These are phyloP conservation scores for Ellobius talpinus DNA, from an alignment of 2,113 vertebrate genomes.

Conservation along the genomic window DNA sequence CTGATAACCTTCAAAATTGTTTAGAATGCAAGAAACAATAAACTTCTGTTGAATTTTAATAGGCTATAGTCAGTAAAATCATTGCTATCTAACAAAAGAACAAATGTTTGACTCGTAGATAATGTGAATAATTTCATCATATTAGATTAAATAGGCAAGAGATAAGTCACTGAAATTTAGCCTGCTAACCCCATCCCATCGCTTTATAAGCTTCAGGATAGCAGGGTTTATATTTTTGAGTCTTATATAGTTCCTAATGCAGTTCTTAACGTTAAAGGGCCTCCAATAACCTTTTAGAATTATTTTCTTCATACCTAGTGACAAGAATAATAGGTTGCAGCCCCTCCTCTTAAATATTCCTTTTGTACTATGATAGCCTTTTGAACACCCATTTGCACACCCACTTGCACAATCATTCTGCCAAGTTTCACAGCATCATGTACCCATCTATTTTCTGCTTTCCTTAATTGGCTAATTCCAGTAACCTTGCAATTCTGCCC, in stretches of 20 bases:
- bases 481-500: conserved; percentile 38
- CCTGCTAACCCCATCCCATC: too few species aligned
- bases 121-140: neutral
- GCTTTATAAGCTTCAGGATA: neutral
- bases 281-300: neutral
- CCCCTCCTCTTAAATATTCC: neutral
- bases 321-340: neutral
- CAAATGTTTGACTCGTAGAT: neutral
- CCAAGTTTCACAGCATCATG: conserved; percentile 19
- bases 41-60: neutral
- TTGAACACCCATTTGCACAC: neutral
- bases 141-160: neutral
- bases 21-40: neutral
- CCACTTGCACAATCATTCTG: neutral
- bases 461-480: conserved; percentile 5
- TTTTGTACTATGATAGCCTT: neutral
- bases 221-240: neutral
- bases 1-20: neutral
- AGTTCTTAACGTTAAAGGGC: neutral
- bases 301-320: neutral
- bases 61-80: neutral
- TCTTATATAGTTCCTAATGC: neutral
- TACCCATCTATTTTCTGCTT: conserved; percentile 1
- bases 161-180: neutral
- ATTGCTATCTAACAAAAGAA: neutral